phyloP scores from a whole-genome alignment of 2,797 vertebrate genomes.

The Sylvia borin region DNA sequence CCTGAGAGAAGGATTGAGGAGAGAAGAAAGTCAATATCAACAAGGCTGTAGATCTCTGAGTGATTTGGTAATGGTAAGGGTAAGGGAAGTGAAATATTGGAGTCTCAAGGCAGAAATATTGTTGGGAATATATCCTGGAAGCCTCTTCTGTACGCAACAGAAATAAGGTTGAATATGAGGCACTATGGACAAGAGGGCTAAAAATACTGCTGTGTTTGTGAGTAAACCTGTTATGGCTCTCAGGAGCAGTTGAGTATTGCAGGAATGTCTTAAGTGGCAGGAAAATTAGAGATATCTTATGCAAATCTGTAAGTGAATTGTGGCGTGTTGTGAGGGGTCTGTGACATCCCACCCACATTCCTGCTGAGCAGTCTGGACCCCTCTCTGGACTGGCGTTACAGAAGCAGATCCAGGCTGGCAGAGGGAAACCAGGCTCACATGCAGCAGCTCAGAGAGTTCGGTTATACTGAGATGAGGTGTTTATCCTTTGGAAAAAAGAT shows the following conservation, averaged over 20 bases:
- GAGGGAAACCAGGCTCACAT: background rate
- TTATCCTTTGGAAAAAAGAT: conserved; percentile 38
- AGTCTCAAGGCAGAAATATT: background rate
- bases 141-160: background rate
- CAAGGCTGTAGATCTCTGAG: conserved; percentile 2
- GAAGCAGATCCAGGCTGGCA: background rate
- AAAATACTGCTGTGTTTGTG: background rate
- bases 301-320: rapidly evolving
- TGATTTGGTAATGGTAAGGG: conserved; percentile 19
- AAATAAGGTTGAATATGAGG: conserved; percentile 16
- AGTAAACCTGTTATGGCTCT: background rate
- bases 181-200: background rate
- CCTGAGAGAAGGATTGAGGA: background rate
- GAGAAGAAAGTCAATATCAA: conserved; percentile 29
- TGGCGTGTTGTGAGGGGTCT: background rate
- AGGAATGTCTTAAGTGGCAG: background rate
- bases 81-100: conserved; percentile 30
- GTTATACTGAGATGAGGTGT: background rate
- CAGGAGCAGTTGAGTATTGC: background rate
- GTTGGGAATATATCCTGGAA: background rate
- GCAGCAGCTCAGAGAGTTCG: background rate
- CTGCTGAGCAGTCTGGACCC: background rate
- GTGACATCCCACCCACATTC: background rate
- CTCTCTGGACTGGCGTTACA: background rate
- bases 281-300: background rate